phyloP scores from a whole-genome alignment of 2,888 invertebrate genomes.

The Mythimna vitellina region DNA sequence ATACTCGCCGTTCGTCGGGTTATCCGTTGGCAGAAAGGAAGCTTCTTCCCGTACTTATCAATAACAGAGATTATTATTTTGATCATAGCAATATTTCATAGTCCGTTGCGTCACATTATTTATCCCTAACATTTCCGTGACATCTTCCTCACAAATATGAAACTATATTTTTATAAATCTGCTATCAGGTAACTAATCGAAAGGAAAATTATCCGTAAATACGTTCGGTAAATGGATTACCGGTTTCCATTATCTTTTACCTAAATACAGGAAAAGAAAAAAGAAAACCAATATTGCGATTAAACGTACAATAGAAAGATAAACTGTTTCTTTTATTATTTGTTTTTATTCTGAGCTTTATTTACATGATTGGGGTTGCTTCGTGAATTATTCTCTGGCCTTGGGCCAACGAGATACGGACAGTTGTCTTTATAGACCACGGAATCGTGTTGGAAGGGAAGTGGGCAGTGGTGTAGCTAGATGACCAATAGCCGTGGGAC shows the following conservation, averaged over 20 bases:
- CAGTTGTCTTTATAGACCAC: neutral
- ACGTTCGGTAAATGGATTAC: neutral
- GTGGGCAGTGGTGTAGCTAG: no score
- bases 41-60: no score
- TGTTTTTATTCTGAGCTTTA: conserved; percentile 21
- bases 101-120: conserved; percentile 1
- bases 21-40: no score
- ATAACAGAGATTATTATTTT: neutral
- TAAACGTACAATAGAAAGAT: conserved; percentile 24
- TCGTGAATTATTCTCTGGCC: conserved; percentile 32
- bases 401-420: conserved; percentile 14
- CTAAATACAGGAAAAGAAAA: conserved; percentile 5
- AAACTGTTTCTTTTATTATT: conserved; percentile 19
- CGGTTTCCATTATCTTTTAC: neutral
- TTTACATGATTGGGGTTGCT: conserved; percentile 36
- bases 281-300: conserved; percentile 10
- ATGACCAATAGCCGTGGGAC: no score
- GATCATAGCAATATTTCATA: neutral
- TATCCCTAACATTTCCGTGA: neutral
- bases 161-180: neutral
- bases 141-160: neutral
- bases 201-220: conserved; percentile 5
- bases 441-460: neutral
- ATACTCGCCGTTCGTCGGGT: no score
- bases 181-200: neutral